These are phyloP conservation scores for Stomorhina lunata DNA, from an alignment of 2,888 invertebrate genomes.

Conservation along the genomic window DNA sequence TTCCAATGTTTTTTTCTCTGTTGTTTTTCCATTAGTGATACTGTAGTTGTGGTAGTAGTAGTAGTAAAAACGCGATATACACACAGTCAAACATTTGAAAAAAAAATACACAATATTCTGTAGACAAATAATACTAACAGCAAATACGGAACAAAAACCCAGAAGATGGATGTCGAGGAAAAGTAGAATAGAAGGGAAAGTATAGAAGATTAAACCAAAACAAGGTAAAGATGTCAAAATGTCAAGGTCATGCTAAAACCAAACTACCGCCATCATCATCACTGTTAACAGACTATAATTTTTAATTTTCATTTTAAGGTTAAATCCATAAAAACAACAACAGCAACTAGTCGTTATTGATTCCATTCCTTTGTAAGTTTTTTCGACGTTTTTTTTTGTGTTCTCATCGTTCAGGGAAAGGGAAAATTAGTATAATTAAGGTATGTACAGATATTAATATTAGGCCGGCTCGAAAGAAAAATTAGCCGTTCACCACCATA, in stretches of 20 bases:
- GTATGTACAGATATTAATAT: background rate
- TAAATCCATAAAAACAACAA: conserved; percentile 7
- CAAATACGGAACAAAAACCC: background rate
- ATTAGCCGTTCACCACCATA: too few species aligned
- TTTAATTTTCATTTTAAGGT: conserved; percentile 50
- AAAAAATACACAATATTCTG: background rate
- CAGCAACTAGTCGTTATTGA: conserved; percentile 8
- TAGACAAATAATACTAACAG: conserved; percentile 33
- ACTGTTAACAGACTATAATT: conserved; percentile 53
- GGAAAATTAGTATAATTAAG: background rate
- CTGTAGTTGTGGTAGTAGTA: background rate
- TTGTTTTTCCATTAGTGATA: background rate
- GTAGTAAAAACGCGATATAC: conserved; percentile 34
- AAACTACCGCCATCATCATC: conserved; percentile 26
- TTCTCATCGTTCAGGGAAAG: background rate
- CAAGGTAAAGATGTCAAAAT: conserved; percentile 62
- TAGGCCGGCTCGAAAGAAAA: too few species aligned
- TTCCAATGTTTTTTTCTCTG: background rate
- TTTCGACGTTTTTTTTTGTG: too few species aligned
- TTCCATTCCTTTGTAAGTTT: background rate
- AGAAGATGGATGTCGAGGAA: too few species aligned
- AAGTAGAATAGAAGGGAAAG: background rate
- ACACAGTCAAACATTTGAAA: too few species aligned
- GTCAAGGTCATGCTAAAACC: conserved; percentile 48
- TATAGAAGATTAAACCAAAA: conserved; percentile 28